These are phyloP conservation scores for Sterrhoptilus dennistouni DNA, from an alignment of 2,113 vertebrate genomes.

Conservation along the genomic window DNA sequence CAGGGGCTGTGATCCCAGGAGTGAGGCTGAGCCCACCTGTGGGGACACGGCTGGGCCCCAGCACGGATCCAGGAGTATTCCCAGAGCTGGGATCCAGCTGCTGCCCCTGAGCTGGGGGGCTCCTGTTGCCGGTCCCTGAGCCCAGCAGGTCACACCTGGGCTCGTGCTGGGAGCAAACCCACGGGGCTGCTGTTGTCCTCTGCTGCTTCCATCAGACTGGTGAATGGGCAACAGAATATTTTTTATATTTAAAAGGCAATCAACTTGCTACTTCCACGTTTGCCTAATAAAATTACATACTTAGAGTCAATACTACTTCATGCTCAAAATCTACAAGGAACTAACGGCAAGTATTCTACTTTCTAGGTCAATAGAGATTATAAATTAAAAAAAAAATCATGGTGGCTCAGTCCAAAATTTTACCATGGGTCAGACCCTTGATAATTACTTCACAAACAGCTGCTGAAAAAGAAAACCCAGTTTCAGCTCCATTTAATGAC, in stretches of 20 bases:
- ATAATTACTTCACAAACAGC: neutral
- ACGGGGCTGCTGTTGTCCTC: neutral
- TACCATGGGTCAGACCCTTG: neutral
- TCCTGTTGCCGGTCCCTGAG: neutral
- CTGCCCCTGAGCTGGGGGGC: neutral
- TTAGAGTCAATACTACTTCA: constrained; percentile 56
- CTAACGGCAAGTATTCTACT: constrained; percentile 45
- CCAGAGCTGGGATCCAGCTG: accelerated
- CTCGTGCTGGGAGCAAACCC: neutral
- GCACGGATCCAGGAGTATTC: neutral
- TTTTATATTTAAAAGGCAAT: constrained; percentile 35
- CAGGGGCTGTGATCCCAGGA: accelerated
- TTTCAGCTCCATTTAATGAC: constrained; percentile 48
- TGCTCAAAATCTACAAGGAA: constrained; percentile 60
- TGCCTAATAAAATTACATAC: constrained; percentile 58
- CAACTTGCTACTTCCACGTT: constrained; percentile 12
- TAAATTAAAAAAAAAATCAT: neutral
- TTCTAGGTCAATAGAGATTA: constrained; percentile 32
- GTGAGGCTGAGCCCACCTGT: accelerated
- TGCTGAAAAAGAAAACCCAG: constrained; percentile 31
- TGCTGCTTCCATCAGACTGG: constrained; percentile 20
- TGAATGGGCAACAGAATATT: neutral
- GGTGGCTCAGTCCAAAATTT: constrained; percentile 13
- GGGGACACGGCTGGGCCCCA: neutral
- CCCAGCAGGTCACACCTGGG: neutral